Conservation (phyloP, 2,113 vertebrate genomes). For the Arizona elegans region DNA sequence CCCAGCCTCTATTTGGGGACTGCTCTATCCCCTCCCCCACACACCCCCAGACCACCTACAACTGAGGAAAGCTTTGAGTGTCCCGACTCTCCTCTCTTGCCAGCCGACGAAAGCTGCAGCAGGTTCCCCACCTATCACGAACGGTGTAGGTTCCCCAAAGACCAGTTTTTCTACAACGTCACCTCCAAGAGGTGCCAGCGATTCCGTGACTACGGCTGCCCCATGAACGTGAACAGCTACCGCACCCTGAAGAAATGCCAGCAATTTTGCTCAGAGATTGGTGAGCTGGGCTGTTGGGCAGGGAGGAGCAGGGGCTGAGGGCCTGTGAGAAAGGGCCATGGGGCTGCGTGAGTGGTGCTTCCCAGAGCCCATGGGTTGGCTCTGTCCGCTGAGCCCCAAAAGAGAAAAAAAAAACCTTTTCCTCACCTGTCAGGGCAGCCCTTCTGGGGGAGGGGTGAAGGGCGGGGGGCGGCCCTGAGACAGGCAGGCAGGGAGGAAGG, state of each 20-base stretch:
- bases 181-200: not conserved
- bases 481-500: too few relatives aligned
- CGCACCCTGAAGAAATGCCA: not conserved
- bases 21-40: too few relatives aligned
- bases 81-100: not conserved
- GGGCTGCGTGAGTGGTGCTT: not conserved
- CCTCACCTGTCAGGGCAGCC: too few relatives aligned
- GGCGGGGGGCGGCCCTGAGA: too few relatives aligned
- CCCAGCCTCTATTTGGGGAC: too few relatives aligned
- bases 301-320: too few relatives aligned
- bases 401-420: too few relatives aligned
- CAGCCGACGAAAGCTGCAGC: not conserved
- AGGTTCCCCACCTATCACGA: not conserved
- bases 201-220: not conserved
- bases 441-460: not conserved
- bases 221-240: not conserved
- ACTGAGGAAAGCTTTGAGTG: not conserved
- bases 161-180: not conserved
- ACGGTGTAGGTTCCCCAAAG: not conserved
- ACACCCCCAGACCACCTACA: not conserved
- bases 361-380: too few relatives aligned
- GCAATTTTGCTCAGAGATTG: not conserved
- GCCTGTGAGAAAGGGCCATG: too few relatives aligned
- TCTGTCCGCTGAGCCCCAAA: too few relatives aligned
- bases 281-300: not conserved